Percentiles rank a stretch among this genome's conserved stretches.
phyloP scores from a whole-genome alignment of 35 echinoderm and acorn worm species.

The Lytechinus variegatus region DNA sequence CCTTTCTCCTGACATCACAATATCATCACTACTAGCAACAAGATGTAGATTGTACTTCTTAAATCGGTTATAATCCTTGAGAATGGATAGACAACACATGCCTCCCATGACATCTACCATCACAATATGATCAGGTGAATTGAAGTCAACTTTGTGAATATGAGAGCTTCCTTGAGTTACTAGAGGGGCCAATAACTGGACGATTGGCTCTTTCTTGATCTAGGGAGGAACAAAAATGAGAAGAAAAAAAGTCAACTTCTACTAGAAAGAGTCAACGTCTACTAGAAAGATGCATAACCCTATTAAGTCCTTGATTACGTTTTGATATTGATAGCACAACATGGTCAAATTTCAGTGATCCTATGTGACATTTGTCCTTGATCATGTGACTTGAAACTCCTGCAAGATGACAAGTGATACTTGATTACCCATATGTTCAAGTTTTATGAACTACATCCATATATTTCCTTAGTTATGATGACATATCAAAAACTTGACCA shows the following conservation, averaged over 20 bases:
- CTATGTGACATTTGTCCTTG: too few relatives aligned
- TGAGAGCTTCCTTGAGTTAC: conserved; percentile 52
- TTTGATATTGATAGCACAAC: too few relatives aligned
- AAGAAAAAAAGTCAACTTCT: not conserved
- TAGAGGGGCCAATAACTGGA: conserved; percentile 54
- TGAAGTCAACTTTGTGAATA: conserved; percentile 75
- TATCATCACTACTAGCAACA: conserved; percentile 44
- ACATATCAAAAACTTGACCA: too few relatives aligned
- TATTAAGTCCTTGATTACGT: too few relatives aligned
- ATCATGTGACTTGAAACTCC: too few relatives aligned
- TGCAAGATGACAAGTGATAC: too few relatives aligned
- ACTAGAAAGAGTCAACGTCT: not conserved
- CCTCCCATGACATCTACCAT: conserved; percentile 83
- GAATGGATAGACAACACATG: conserved; percentile 84
- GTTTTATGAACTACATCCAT: too few relatives aligned
- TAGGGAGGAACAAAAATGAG: not conserved
- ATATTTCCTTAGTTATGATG: too few relatives aligned
- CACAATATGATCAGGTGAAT: conserved; percentile 71
- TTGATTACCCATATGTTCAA: too few relatives aligned
- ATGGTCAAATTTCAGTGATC: too few relatives aligned
- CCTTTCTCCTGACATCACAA: not conserved
- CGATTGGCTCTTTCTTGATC: conserved; percentile 59
- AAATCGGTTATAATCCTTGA: conserved; percentile 76
- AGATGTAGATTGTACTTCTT: conserved; percentile 80
- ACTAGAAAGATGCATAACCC: too few relatives aligned